Base-by-base conservation (phyloP, 2,888 invertebrate genomes). In the Noctuana brunneofusca region DNA sequence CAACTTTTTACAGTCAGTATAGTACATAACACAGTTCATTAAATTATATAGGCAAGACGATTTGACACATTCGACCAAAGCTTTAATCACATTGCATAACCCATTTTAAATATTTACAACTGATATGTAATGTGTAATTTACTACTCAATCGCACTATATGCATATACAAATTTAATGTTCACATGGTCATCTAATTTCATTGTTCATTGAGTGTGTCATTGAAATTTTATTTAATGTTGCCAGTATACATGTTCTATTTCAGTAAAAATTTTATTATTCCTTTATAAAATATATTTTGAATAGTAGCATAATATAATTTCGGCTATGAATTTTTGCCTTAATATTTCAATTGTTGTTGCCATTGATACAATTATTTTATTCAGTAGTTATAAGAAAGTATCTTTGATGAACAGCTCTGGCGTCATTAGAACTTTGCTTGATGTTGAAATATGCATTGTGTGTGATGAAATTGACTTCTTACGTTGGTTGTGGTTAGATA, bases 371-470 rank as follows among this genome's bases (percentile, higher is more conserved):
- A 32, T 32, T 3, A 24, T 24, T 24, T 24, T 4, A 4, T 24
- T 3, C 4, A 24, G 24, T 24, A 4, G 5, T 24, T 24, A 4
- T 24, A 24, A 3, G 24, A n/a, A n/a, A n/a, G n/a, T n/a, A n/a
- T 49, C 46, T 60, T 52, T 46, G 1, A 60, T 20, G 46, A 32
- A 54, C 46, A 48, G 35, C 24, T 48, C 8, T 32, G 11, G 8
- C 30, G 6, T 50, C 24, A 38, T 8, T 49, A 30, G 22, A 16
- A 52, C 48, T 49, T 50, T 12, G 41, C 62, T 63, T 50, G 20
- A 24, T n/a, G n/a, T 56, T 8, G 24, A 32, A 56, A 14, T 63
- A 56, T 63, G 63, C 56, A 63, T 63, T 56, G 49, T 41, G 56
- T 63, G 56, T 56, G 56, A 50, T 49, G 20, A 60, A 60, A 11